phyloP scores from a whole-genome alignment of 2,888 invertebrate genomes.

The Cyrtodaria siliqua region DNA sequence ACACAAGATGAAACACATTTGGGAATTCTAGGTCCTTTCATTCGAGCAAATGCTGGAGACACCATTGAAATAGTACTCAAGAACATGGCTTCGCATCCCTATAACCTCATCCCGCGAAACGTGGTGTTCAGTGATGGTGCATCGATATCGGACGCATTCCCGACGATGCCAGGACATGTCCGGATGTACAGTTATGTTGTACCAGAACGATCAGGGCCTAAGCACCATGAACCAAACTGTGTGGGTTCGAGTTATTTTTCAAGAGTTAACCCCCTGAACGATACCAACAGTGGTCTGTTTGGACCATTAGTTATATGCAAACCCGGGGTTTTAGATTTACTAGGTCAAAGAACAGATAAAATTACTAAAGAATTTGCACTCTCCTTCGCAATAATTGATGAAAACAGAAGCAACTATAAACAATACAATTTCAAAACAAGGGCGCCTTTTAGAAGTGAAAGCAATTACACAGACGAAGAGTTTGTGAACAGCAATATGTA shows the following conservation, averaged over 20 bases:
- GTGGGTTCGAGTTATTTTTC: constrained; percentile 68
- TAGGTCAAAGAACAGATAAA: constrained; percentile 36
- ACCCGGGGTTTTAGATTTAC: constrained; percentile 46
- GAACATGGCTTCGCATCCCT: constrained; percentile 68
- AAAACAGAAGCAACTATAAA: constrained; percentile 74
- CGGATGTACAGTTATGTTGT: constrained; percentile 68
- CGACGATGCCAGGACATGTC: constrained; percentile 46
- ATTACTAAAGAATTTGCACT: constrained; percentile 70
- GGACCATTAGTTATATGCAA: constrained; percentile 69
- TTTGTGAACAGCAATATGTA: constrained; percentile 38
- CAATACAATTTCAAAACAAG: constrained; percentile 68
- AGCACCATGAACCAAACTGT: constrained; percentile 66
- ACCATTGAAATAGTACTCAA: constrained; percentile 62
- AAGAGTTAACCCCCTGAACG: constrained; percentile 61
- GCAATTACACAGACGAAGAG: constrained; percentile 17
- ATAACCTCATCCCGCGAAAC: constrained; percentile 68
- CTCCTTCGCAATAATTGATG: constrained; percentile 73
- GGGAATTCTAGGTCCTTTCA: constrained; percentile 70
- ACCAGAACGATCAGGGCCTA: constrained; percentile 68
- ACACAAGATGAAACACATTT: constrained; percentile 34
- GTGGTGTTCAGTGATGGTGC: constrained; percentile 61
- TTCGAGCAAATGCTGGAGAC: constrained; percentile 77
- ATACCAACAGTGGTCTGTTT: constrained; percentile 66
- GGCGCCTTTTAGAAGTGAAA: constrained; percentile 41
- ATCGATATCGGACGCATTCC: constrained; percentile 20